These are phyloP conservation scores for Epistrophe eligans DNA, from an alignment of 2,888 invertebrate species.

Conservation along the genomic window DNA sequence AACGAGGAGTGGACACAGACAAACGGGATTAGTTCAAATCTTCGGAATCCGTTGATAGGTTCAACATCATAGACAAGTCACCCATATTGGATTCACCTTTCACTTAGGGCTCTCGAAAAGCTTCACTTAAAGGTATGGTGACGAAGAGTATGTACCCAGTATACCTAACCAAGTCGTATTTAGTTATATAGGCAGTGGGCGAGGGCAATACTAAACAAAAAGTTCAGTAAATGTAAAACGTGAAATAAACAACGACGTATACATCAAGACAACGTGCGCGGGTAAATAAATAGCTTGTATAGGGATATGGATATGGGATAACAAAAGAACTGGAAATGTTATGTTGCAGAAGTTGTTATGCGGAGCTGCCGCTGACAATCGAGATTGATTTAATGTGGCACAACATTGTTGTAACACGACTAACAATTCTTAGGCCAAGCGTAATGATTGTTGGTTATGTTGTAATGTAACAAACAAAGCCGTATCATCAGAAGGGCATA, in stretches of 20 bases:
- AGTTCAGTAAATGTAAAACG: conserved; percentile 56
- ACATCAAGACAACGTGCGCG: not conserved
- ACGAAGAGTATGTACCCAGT: not conserved
- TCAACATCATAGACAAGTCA: conserved; percentile 41
- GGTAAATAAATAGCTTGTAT: conserved; percentile 43
- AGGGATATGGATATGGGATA: conserved; percentile 4
- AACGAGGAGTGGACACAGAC: conserved; percentile 42
- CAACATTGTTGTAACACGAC: conserved; percentile 27
- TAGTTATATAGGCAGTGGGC: conserved; percentile 43
- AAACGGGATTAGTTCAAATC: conserved; percentile 56
- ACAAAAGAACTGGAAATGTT: conserved; percentile 65
- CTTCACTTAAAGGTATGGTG: not conserved
- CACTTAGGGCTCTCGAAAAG: conserved; percentile 41
- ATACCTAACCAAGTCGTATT: conserved; percentile 8
- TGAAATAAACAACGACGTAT: conserved; percentile 30
- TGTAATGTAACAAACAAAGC: not conserved
- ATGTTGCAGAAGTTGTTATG: conserved; percentile 21
- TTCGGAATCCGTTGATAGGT: conserved; percentile 47
- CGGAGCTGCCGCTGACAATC: conserved; percentile 54
- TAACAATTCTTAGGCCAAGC: not conserved
- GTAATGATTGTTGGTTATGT: not conserved
- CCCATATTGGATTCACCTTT: conserved; percentile 69
- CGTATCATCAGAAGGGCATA: not conserved
- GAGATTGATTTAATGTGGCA: conserved; percentile 60
- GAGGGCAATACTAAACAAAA: conserved; percentile 43